Evolutionary conservation across 2,113 vertebrate genomes (phyloP), one percentile per base, ranked within the genome.

Genomic region (Archilochus colubris): DNA sequence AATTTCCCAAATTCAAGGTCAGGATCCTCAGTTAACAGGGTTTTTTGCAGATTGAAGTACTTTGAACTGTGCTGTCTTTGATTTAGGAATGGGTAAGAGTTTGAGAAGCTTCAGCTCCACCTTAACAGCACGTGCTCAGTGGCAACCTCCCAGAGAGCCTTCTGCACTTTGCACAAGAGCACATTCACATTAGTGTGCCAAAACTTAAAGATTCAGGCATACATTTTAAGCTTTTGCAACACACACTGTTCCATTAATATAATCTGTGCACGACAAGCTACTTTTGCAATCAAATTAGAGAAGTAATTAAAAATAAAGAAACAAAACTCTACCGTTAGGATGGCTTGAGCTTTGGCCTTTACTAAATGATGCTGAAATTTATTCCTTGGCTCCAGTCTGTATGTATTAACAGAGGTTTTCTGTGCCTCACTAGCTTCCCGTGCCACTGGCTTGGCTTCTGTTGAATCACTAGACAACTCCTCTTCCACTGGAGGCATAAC

Each of bases 301-400:
- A 83, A 43, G 13, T 61, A 46, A 82, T 76, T 70, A 20, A 2
- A 43, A 51, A 48, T 48, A 48, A 40, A 51, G 58, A 67, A n/a
- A 70, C 78, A 40, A 40, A 12, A 77, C 63, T 68, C n/a, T 97
- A 98, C 98, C 96, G 0, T 95, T 80, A 98, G 12, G 62, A 98
- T 95, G 0, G 86, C 92, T 91, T 98, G 94, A 82, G 95, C 62
- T 97, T 91, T 98, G 16, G 70, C 63, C 95, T 95, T 96, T 40
- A 98, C 11, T 88, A 96, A 78, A 53, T 59, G 38, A 66, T 96
- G 83, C 43, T 33, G 79, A 91, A 97, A 97, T 73, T 96, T 97
- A 77, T 69, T 97, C 48, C 69, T 21, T 7, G 98, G 84, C 74
- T 97, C 97, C 94, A 98, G 93, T 88, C 97, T 96, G 14, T 98